phyloP scores from a whole-genome alignment of 2,113 vertebrate genomes.

The Zapornia atra region DNA sequence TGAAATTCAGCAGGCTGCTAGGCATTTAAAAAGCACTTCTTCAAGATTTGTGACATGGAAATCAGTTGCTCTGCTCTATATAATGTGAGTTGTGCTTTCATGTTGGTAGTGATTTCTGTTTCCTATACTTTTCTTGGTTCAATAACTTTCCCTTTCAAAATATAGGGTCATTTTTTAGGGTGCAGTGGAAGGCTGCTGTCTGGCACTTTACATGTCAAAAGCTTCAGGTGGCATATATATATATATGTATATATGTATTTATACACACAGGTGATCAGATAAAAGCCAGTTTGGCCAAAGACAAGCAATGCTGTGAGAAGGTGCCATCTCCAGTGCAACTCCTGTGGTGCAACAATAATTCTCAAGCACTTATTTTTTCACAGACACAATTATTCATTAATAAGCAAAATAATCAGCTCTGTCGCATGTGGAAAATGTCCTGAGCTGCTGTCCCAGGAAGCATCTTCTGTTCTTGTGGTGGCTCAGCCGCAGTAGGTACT shows the following conservation, averaged over 20 bases:
- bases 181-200: not conserved
- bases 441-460: not conserved
- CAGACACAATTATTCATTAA: not conserved
- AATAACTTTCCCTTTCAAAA: not conserved
- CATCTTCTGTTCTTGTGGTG: not conserved
- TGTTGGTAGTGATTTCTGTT: not conserved
- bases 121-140: not conserved
- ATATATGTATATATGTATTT: not conserved
- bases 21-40: not conserved
- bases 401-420: not conserved
- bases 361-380: not conserved
- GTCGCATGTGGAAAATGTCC: not conserved
- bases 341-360: not conserved
- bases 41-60: not conserved
- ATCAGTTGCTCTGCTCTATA: not conserved
- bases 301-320: not conserved
- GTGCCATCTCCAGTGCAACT: not conserved
- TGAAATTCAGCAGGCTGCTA: not conserved
- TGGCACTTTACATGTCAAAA: not conserved
- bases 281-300: not conserved
- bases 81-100: not conserved
- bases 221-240: not conserved
- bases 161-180: not conserved
- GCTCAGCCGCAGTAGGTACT: not conserved
- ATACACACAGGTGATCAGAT: not conserved